Base-by-base conservation (phyloP, 2,888 invertebrate genomes). In the Rhagonycha lutea region DNA sequence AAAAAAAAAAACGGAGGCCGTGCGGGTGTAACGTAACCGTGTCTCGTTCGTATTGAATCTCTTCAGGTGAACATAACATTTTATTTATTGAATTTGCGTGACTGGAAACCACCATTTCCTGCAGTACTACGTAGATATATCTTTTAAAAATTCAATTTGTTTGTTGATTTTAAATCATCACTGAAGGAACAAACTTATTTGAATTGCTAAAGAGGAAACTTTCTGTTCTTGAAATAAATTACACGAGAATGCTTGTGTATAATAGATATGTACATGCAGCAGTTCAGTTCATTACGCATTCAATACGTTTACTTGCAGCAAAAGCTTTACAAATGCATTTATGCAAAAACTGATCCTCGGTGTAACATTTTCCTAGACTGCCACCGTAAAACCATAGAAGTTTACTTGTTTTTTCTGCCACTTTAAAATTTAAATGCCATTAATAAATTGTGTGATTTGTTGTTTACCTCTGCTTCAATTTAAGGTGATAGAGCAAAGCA, bases 261-360 rank as follows among this genome's bases (percentile, higher is more conserved):
- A 75, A 75, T 75, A 71, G 75, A 75, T 71, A 75, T 70, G 70
- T 75, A 75, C 74, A 67, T 74, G 47, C 75, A 47, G 75, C 71
- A 75, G 70, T 74, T 74, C 47, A 65, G 63, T 65, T 65, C 72
- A 75, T 75, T 75, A 75, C 69, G 69, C 75, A 75, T 75, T 75
- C 75, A 75, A 75, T 75, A 69, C 75, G 63, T 65, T 65, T 65
- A 62, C 69, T 72, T 75, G 62, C 47, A 72, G 60, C 69, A 69
- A 32, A 29, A 61, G n/a, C 63, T 72, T 75, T 76, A 76, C 69
- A 69, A 72, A 67, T 73, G 69, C 72, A 76, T 72, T 73, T 76
- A 76, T 73, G 75, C 72, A 76, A 76, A 72, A 75, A 62, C 28
- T 68, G n/a, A 47, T 47, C n/a, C 47, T 47, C n/a, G 47, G 8